Evolutionary conservation across 2,888 invertebrate genomes (phyloP), one percentile per base, ranked within the genome.

Genomic region (Protophormia terraenovae): DNA sequence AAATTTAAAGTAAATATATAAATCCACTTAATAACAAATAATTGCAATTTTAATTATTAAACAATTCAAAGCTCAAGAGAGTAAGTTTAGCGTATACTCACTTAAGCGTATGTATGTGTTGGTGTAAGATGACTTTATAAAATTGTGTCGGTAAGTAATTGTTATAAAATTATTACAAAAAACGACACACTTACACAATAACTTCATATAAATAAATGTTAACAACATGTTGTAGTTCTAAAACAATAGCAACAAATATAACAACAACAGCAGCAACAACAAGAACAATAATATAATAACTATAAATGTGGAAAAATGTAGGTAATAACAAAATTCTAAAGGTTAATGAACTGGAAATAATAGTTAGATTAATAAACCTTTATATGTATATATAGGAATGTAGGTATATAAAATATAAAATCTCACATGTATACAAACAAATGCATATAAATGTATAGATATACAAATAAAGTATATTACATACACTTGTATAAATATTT

Each of bases 331-430:
- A 53, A 73, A 58, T 24, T 58, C 19, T 38, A 47, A 71, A 82
- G 82, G 85, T 85, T 79, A 85, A 85, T 85, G 82, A 85, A 82
- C 85, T 85, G 78, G 53, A 79, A 85, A 82, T 64, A 62, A 78
- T 77, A 64, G 78, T 78, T 62, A 83, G 73, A 79, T 79, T 79
- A 73, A 73, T 83, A 86, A 79, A 64, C 67, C 67, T 24, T 45
- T n/a, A n/a, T n/a, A n/a, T n/a, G n/a, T n/a, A n/a, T n/a, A n/a
- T n/a, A n/a, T n/a, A n/a, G n/a, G n/a, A n/a, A n/a, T n/a, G n/a
- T n/a, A 45, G 2, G 66, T 24, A 29, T 4, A 27, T 32, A 38
- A 27, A 14, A 14, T 24, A 71, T 73, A 53, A 41, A 80, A 3
- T 19, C 12, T 35, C 24, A 58, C 24, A 71, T 19, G 53, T 10